phyloP scores from a whole-genome alignment of 2,888 invertebrate genomes.

The Plebejus argus region DNA sequence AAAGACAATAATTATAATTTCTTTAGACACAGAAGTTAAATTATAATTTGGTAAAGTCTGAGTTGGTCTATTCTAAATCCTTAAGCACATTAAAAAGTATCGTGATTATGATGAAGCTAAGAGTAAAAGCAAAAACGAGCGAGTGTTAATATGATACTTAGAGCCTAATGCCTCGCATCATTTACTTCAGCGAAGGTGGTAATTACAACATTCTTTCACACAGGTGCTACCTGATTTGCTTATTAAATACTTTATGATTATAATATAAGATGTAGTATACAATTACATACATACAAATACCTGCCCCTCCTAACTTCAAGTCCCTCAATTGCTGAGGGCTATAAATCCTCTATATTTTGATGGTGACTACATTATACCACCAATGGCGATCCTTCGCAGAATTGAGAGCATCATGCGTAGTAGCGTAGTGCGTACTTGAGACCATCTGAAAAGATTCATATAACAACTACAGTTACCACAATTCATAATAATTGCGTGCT shows the following conservation, averaged over 20 bases:
- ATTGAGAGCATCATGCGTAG: too few relatives aligned
- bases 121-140: not conserved
- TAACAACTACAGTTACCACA: not conserved
- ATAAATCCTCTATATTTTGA: too few relatives aligned
- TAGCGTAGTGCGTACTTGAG: too few relatives aligned
- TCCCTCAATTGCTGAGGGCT: too few relatives aligned
- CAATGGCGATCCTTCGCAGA: too few relatives aligned
- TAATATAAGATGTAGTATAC: not conserved
- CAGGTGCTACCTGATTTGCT: not conserved
- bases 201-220: not conserved
- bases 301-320: too few relatives aligned
- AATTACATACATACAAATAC: too few relatives aligned
- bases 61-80: too few relatives aligned
- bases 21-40: too few relatives aligned
- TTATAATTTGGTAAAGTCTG: too few relatives aligned
- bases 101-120: not conserved
- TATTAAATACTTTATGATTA: not conserved
- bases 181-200: not conserved
- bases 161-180: not conserved
- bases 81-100: not conserved
- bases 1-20: too few relatives aligned
- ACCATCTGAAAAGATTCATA: not conserved
- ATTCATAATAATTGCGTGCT: not conserved
- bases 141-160: slow-evolving; percentile 4
- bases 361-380: too few relatives aligned